Evolutionary conservation across 2,888 invertebrate species (phyloP).

Genomic region (Agelastica alni): DNA sequence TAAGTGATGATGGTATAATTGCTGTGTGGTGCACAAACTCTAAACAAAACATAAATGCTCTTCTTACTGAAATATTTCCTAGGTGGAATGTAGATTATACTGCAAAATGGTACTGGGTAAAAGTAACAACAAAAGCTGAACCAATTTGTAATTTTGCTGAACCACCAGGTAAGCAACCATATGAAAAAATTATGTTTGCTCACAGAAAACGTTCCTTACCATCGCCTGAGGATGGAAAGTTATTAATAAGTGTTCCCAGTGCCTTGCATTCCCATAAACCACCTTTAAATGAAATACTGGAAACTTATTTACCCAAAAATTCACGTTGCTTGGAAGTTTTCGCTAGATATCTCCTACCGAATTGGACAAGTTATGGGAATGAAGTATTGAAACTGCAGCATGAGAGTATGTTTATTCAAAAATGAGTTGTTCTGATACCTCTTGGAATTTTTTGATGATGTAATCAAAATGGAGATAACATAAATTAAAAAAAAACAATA

Average conservation of each 20-base stretch:
- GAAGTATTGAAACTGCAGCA: conserved; percentile 87
- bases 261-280: conserved; percentile 96
- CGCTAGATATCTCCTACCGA: conserved; percentile 85
- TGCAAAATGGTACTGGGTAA: conserved; percentile 87
- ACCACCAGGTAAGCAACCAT: conserved; percentile 80
- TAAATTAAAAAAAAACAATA: too few species aligned
- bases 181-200: conserved; percentile 77
- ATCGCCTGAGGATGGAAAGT: conserved; percentile 58
- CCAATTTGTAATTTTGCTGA: conserved; percentile 61
- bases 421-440: too few species aligned
- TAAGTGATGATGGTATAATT: conserved; percentile 68
- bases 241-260: conserved; percentile 86
- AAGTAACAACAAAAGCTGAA: conserved; percentile 59
- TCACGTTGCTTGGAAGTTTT: conserved; percentile 84
- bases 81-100: conserved; percentile 74
- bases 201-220: conserved; percentile 40
- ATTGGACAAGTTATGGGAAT: conserved; percentile 83
- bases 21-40: conserved; percentile 95
- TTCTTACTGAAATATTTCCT: conserved; percentile 75
- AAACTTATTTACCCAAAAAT: conserved; percentile 61
- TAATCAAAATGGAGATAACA: too few species aligned
- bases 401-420: conserved; percentile 57
- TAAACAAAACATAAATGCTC: conserved; percentile 66
- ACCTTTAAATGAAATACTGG: conserved; percentile 75
- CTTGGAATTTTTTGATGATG: too few species aligned